phyloP scores from a whole-genome alignment of 2,888 invertebrate species.

The Dolomedes plantarius region DNA sequence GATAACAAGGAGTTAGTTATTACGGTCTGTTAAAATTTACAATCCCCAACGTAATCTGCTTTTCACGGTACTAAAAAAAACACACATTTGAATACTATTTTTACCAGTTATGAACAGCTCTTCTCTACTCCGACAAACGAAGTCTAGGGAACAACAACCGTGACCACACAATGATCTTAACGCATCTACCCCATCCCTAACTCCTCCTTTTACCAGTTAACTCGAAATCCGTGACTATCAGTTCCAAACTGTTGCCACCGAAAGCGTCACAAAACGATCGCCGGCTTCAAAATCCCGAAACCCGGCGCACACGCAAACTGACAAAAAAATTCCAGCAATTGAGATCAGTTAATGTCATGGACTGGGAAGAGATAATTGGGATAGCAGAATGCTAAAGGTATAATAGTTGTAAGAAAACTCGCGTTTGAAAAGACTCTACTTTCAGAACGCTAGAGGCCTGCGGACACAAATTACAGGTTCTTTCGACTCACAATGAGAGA shows the following conservation, averaged over 20 bases:
- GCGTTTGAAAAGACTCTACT: conserved; percentile 36
- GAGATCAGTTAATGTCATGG: conserved; percentile 62
- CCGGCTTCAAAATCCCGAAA: conserved; percentile 33
- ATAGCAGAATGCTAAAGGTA: conserved; percentile 10
- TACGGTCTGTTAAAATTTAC: too few species aligned
- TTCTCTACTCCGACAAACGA: too few species aligned
- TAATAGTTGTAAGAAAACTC: conserved; percentile 34
- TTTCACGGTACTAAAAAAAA: too few species aligned
- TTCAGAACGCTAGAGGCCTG: conserved; percentile 46
- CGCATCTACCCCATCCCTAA: neutral
- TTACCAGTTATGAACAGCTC: too few species aligned
- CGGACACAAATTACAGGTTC: conserved; percentile 70
- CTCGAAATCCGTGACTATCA: conserved; percentile 63
- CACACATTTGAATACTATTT: too few species aligned
- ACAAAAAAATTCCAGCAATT: conserved; percentile 36
- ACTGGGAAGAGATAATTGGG: conserved; percentile 63
- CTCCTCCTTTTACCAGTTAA: conserved; percentile 29
- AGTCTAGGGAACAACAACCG: too few species aligned
- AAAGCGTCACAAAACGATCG: conserved; percentile 69
- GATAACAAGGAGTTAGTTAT: too few species aligned
- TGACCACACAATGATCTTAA: neutral
- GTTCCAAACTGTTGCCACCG: conserved; percentile 67
- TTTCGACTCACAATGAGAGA: conserved; percentile 51
- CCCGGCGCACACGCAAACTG: conserved; percentile 36
- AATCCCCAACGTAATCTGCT: too few species aligned